Evolutionary conservation across 2,113 vertebrate species (phyloP).

Genomic region (Chionomys nivalis): DNA sequence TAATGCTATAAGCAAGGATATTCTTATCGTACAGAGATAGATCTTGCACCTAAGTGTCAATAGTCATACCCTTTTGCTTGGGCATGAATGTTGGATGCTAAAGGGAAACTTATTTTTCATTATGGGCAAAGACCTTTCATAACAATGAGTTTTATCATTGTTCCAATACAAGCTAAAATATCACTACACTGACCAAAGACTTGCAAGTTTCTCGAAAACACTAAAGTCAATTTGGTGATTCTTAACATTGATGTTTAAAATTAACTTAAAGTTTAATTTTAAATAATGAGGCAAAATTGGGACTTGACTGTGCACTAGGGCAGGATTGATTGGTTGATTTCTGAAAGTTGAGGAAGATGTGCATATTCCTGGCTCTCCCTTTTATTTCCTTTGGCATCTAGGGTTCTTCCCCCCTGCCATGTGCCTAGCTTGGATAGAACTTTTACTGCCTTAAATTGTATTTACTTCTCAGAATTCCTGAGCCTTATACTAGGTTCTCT

Average conservation of each 20-base stretch:
- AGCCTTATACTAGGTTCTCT: slow-evolving; percentile 77
- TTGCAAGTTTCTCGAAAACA: neutral
- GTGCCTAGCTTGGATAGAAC: slow-evolving; percentile 63
- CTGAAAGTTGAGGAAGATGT: slow-evolving; percentile 24
- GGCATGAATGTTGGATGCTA: neutral
- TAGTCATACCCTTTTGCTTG: neutral
- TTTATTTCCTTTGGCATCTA: slow-evolving; percentile 43
- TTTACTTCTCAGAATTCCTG: slow-evolving; percentile 80
- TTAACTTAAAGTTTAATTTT: neutral
- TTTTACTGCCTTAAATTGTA: slow-evolving; percentile 78
- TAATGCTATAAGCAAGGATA: neutral
- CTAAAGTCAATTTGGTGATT: neutral
- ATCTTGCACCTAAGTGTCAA: neutral
- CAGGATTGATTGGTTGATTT: neutral
- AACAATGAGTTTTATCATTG: neutral
- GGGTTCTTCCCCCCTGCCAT: slow-evolving; percentile 5
- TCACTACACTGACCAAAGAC: neutral
- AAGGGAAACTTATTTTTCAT: neutral
- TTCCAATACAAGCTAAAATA: neutral
- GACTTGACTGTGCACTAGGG: neutral
- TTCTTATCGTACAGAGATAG: neutral
- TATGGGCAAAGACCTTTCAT: neutral
- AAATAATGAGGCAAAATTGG: slow-evolving; percentile 28
- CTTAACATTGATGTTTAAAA: neutral
- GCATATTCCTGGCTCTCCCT: slow-evolving; percentile 20